Conservation (phyloP, 2,797 vertebrate genomes). For the Potorous gilbertii region DNA sequence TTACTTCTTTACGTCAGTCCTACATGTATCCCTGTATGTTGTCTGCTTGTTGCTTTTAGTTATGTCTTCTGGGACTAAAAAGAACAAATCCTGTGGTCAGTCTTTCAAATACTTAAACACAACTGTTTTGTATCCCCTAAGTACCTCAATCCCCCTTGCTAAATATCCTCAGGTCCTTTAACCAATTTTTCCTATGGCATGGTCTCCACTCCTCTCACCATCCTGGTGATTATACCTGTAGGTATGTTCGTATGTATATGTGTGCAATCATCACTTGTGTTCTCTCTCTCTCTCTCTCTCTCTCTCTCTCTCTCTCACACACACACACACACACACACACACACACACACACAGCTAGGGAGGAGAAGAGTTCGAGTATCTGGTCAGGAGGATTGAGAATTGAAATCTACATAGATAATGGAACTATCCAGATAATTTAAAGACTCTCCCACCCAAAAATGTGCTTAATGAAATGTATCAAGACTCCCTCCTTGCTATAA, state of each 20-base stretch:
- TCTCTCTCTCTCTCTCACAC: too few relatives aligned
- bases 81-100: not conserved
- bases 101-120: not conserved
- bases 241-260: not conserved
- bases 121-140: not conserved
- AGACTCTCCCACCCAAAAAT: not conserved
- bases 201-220: not conserved
- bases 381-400: not conserved
- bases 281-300: not conserved
- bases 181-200: not conserved
- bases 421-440: not conserved
- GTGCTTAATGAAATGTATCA: not conserved
- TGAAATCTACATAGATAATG: not conserved
- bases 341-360: too few relatives aligned
- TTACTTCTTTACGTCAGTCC: not conserved
- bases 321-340: too few relatives aligned
- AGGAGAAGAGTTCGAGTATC: too few relatives aligned
- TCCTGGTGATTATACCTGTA: not conserved
- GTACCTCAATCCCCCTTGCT: not conserved
- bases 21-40: not conserved
- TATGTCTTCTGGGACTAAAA: not conserved
- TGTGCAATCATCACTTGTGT: not conserved
- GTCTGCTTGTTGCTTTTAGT: not conserved
- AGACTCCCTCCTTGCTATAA: not conserved
- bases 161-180: not conserved